Evolutionary conservation across 2,888 invertebrate genomes (phyloP), one percentile per base, ranked within the genome.

Genomic region (Eupeodes luniger): DNA sequence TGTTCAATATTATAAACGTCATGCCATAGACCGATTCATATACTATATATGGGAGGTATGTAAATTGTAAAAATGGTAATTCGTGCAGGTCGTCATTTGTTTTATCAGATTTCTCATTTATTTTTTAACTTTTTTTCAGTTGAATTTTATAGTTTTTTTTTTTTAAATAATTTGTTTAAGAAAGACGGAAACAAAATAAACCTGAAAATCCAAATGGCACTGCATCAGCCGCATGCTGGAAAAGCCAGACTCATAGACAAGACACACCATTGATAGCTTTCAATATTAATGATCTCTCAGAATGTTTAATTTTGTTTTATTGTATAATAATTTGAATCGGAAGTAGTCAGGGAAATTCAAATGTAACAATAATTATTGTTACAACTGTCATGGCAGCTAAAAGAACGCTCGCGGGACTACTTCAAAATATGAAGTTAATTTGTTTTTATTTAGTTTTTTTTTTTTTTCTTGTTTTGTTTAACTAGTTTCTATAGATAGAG

Each of bases 291-390:
- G 86, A 80, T 75, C 75, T 70, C 34, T 76, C 76, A 80, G 76
- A 84, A 84, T 87, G 27, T 27, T 27, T 27, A 27, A 27, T 27
- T 27, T 27, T 27, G 27, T 27, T 27, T 27, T 27, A 27, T 27
- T 27, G 80, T 87, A 83, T 83, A 87, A 87, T 84, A 84, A 87
- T 87, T 87, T 80, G 87, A 84, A 66, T 87, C 87, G 87, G 87
- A 87, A 87, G 87, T 87, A 80, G 80, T 77, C 80, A 87, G 87
- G 84, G 83, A 87, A 87, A 87, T 84, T 80, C 84, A 80, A 87
- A 84, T 77, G 70, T 80, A 84, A 83, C 84, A 76, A 77, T 9
- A 40, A 40, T 40, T 40, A 40, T 80, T 64, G 80, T 87, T 87
- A 80, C 87, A 83, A 76, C 79, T 70, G 76, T 57, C 72, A 80